Base-by-base conservation (phyloP, 2,888 invertebrate species). In the Drosophila mimetica region DNA sequence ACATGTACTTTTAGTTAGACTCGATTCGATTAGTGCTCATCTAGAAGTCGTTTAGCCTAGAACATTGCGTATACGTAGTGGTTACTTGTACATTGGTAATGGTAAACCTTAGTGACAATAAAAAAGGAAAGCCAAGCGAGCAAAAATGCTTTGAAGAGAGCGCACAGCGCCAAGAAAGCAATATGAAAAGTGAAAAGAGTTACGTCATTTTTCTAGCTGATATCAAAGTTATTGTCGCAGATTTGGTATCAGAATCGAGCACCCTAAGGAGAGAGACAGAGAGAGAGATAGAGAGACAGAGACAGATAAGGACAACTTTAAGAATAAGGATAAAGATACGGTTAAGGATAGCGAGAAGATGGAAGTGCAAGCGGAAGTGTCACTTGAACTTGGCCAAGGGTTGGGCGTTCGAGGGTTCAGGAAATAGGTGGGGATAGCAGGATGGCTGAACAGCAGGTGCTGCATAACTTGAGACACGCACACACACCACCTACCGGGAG, bases 141-240 rank as follows among this genome's bases (percentile, higher is more conserved):
- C 64, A 47, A 70, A 53, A 50, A 50, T 50, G 48, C 71, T 67
- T 55, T 16, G 18, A 39, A 36, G 42, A 22, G 30, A 30, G 46
- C 60, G 50, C 44, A 7, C 25, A 39, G 51, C 47, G 44, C 48
- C 20, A 44, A 22, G 74, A 76, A 86, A 82, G 88, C 83, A 79
- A 82, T 76, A 65, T 86, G 79, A 71, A 88, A 84, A 88, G 88
- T 86, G 87, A 88, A 84, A 88, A 88, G 87, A 88, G 85, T 86
- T 75, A 90, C 91, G 91, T 91, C 91, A 91, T 91, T 91, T 91
- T 91, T 91, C 89, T 91, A 91, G 91, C 91, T 91, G 91, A 91
- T 91, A 89, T 91, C 91, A 90, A 91, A 89, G 76, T 81, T 86
- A 82, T 90, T 85, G 75, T 85, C 86, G 91, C 91, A 91, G 91